Evolutionary conservation across 1,140 invertebrate species (phyloP).

Genomic region (Megalonaias nervosa): DNA sequence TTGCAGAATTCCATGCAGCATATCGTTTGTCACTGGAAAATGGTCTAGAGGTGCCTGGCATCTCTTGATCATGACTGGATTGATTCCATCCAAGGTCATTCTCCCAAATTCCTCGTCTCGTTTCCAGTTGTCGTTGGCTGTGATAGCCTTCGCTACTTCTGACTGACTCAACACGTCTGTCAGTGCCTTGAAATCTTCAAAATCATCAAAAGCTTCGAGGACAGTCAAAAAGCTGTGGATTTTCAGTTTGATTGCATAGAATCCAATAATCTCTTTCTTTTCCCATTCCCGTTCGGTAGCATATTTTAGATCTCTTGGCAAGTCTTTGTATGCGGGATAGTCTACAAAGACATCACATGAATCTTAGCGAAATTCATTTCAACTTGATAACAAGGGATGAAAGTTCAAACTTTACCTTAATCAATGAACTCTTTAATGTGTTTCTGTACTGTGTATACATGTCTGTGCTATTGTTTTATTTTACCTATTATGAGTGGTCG

Average conservation of each 20-base stretch:
- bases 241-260: slow-evolving; percentile 22
- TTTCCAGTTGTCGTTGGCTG: slow-evolving; percentile 22
- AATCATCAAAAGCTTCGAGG: slow-evolving; percentile 20
- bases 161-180: slow-evolving; percentile 8
- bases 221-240: slow-evolving; percentile 13
- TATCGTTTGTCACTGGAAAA: slow-evolving; percentile 34
- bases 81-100: slow-evolving; percentile 15
- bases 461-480: no score
- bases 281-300: slow-evolving; percentile 15
- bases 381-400: no score
- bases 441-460: no score
- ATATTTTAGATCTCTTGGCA: slow-evolving; percentile 22
- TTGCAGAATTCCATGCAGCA: slow-evolving; percentile 14
- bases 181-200: slow-evolving; percentile 27
- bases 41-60: slow-evolving; percentile 2
- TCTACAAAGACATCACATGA: not conserved
- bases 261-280: slow-evolving; percentile 24
- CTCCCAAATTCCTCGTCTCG: slow-evolving; percentile 31
- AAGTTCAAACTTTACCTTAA: no score
- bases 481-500: no score
- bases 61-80: slow-evolving; percentile 24
- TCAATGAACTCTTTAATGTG: no score
- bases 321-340: slow-evolving; percentile 6
- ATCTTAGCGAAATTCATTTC: no score
- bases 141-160: slow-evolving; percentile 11